Conservation (phyloP, 1,140 invertebrate genomes). For the Drosophila eugracilis region DNA sequence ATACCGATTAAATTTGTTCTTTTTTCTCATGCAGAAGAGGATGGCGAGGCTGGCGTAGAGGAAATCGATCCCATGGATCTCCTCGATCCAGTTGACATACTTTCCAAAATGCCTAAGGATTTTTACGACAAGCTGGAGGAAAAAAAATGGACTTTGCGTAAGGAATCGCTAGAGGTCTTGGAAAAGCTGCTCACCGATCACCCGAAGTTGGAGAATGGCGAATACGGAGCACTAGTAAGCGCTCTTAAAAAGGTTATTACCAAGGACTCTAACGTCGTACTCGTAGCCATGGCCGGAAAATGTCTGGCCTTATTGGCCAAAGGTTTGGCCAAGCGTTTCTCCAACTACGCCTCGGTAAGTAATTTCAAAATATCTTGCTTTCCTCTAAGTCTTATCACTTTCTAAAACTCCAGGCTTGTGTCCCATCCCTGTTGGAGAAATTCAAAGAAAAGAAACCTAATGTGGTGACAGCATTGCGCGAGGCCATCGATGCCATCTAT, state of each 20-base stretch:
- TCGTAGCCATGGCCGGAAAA: slow-evolving; percentile 95
- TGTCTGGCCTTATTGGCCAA: slow-evolving; percentile 92
- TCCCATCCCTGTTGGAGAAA: slow-evolving; percentile 95
- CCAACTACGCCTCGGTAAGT: slow-evolving; percentile 89
- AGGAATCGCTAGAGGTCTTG: slow-evolving; percentile 94
- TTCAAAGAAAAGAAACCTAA: slow-evolving; percentile 99
- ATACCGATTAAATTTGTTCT: neutral
- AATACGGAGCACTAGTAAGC: slow-evolving; percentile 96
- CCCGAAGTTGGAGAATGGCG: slow-evolving; percentile 95
- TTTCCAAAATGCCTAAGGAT: slow-evolving; percentile 96
- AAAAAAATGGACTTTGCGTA: slow-evolving; percentile 99
- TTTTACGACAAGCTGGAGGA: slow-evolving; percentile 98
- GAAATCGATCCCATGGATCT: slow-evolving; percentile 97
- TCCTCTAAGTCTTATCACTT: neutral
- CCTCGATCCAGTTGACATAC: slow-evolving; percentile 95
- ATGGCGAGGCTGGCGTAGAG: slow-evolving; percentile 87
- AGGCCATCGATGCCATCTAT: slow-evolving; percentile 97
- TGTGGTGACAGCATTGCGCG: slow-evolving; percentile 93
- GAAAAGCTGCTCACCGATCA: slow-evolving; percentile 91
- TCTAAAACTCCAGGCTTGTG: slow-evolving; percentile 86
- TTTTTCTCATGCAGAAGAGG: slow-evolving; percentile 63
- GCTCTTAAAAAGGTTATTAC: slow-evolving; percentile 96
- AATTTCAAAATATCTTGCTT: neutral
- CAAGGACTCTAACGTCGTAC: slow-evolving; percentile 98
- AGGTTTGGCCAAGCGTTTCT: slow-evolving; percentile 95